These are phyloP conservation scores for Heliocidaris tuberculata DNA, from an alignment of 35 echinoderm and acorn worm genomes.

Conservation along the genomic window DNA sequence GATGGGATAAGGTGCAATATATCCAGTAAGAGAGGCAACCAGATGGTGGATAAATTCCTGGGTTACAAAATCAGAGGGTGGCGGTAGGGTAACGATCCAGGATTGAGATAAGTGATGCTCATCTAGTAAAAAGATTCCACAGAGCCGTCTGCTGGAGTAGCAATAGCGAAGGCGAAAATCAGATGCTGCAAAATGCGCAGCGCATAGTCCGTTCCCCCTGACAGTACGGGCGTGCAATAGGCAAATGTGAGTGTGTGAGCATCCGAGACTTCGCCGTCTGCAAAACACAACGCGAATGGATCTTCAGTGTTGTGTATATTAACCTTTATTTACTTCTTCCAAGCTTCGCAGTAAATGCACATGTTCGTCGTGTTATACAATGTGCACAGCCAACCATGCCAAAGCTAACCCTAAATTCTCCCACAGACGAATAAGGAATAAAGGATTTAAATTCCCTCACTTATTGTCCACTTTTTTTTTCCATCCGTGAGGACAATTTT, in stretches of 20 bases:
- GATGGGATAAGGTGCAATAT: not conserved
- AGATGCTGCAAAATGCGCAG: constrained; percentile 8
- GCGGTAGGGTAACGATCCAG: not conserved
- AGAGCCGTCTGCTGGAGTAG: not conserved
- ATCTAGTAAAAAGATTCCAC: not conserved
- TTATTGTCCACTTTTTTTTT: not conserved
- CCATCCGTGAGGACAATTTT: not conserved
- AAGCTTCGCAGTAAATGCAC: not conserved
- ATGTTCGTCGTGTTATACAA: not conserved
- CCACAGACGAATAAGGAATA: constrained; percentile 12
- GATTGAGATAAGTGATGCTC: constrained; percentile 16
- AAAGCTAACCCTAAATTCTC: not conserved
- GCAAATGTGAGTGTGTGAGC: not conserved
- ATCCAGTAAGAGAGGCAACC: not conserved
- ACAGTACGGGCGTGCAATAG: not conserved
- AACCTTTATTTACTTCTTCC: constrained; percentile 5
- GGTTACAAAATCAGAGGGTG: not conserved
- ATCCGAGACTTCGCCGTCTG: not conserved
- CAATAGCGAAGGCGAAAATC: not conserved
- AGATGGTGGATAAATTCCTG: constrained; percentile 16
- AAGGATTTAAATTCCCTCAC: not conserved
- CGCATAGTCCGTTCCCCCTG: not conserved
- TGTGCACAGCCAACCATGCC: not conserved
- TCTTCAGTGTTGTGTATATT: not conserved
- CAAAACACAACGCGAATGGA: not conserved